A percentile compares a stretch with the other conserved stretches of the same genome.
These are phyloP conservation scores for Drosophila carrolli DNA, from an alignment of 1,140 invertebrate species.

Conservation along the genomic window DNA sequence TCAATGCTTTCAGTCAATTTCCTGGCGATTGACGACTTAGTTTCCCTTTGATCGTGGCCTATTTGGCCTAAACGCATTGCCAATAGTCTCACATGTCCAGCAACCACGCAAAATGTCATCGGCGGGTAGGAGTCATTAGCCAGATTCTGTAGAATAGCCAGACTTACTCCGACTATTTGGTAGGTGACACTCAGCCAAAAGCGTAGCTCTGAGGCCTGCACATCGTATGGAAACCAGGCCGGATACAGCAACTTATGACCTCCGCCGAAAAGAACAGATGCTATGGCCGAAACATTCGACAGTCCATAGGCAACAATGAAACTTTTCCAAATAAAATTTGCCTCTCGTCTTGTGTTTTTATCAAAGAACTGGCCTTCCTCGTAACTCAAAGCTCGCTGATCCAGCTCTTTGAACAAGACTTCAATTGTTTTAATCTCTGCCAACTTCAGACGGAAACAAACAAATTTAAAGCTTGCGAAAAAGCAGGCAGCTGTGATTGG, in stretches of 20 bases:
- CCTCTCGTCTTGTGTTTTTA: conserved; percentile 10
- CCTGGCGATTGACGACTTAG: neutral
- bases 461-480: conserved; percentile 52
- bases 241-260: conserved; percentile 48
- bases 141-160: conserved; percentile 49
- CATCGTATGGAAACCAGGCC: conserved; percentile 63
- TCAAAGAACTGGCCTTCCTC: conserved; percentile 42
- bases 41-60: conserved; percentile 6
- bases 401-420: conserved; percentile 37
- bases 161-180: conserved; percentile 42
- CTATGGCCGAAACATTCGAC: conserved; percentile 32
- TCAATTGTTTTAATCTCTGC: conserved; percentile 39
- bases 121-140: conserved; percentile 56
- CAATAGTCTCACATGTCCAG: conserved; percentile 50
- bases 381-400: conserved; percentile 21
- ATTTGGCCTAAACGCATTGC: conserved; percentile 40
- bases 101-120: conserved; percentile 54
- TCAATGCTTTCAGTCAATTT: conserved; percentile 43
- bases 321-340: conserved; percentile 39
- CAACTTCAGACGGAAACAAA: conserved; percentile 43
- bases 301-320: conserved; percentile 46
- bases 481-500: conserved; percentile 51
- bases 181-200: conserved; percentile 44
- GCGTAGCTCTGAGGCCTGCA: conserved; percentile 9
- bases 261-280: conserved; percentile 21